Evolutionary conservation across 2,113 vertebrate species (phyloP), one percentile per base, ranked within the genome.

Genomic region (Alexandromys fortis): DNA sequence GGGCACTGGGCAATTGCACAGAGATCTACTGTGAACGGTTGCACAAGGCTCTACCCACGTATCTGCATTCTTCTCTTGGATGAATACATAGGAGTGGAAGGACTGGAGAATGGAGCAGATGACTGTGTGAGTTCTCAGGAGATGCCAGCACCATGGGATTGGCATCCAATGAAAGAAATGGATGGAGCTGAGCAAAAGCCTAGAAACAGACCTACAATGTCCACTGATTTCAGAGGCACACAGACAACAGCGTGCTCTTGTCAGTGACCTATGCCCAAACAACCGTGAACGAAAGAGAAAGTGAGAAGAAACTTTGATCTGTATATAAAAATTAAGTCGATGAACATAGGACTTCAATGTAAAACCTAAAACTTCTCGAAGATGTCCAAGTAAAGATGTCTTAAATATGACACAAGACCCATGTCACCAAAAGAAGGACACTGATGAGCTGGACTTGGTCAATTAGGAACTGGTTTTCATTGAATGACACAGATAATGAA

Each of bases 31-130:
- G 42, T 38, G 86, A 77, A 49, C 16, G 24, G 28, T 6, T 19
- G 0, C 0, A 12, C 3, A 1, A 7, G 7, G 16, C 78, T 45
- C 61, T 65, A 24, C 28, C 30, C 17, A 26, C 33, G 21, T 21
- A 4, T 11, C 78, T 14, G 30, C 35, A 26, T 33, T 52, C 55
- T 78, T 86, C 65, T 52, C 77, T 65, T 1, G 35, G 35, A 42
- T 42, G 38, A 52, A 75, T 13, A 33, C 24, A n/a, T 16, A n/a
- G 33, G 49, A 58, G 58, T 19, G 10, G 17, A 24, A 61, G 28
- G 21, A 35, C 87, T 35, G 42, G 45, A 42, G 9, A 3, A 5
- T 19, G 19, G 24, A 52, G 30, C 30, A 93, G 21, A 70, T 76
- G 35, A 76, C 14, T 83, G 78, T 38, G 10, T 55, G 45, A 35